phyloP scores from a whole-genome alignment of 2,888 invertebrate genomes.

The Ceramica pisi region DNA sequence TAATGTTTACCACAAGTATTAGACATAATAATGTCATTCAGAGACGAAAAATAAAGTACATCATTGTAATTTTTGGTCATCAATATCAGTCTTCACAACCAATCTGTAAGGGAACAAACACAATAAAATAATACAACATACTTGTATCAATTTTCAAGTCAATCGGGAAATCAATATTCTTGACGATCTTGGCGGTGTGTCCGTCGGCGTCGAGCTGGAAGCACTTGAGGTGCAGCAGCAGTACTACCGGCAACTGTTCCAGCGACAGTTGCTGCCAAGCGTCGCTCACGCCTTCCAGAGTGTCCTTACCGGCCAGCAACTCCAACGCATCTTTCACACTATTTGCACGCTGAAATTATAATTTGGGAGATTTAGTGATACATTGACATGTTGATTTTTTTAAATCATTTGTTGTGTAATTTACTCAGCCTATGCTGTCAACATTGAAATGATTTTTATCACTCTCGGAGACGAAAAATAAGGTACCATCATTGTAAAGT shows the following conservation, averaged over 20 bases:
- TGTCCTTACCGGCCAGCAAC: constrained; percentile 95
- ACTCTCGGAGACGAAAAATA: constrained; percentile 79
- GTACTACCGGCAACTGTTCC: constrained; percentile 96
- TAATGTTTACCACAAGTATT: constrained; percentile 76
- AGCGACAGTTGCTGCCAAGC: constrained; percentile 97
- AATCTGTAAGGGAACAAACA: neutral
- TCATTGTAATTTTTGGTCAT: constrained; percentile 74
- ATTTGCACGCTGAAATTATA: constrained; percentile 92
- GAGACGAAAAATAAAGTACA: constrained; percentile 89
- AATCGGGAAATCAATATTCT: constrained; percentile 97
- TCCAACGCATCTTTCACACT: constrained; percentile 97
- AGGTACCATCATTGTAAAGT: constrained; percentile 71
- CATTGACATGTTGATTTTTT: neutral
- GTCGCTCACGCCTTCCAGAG: constrained; percentile 96
- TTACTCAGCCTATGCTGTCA: constrained; percentile 72
- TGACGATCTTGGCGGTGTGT: constrained; percentile 97
- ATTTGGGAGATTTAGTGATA: neutral
- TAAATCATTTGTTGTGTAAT: neutral
- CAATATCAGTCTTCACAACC: neutral
- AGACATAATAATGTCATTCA: constrained; percentile 71
- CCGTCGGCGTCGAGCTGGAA: constrained; percentile 97
- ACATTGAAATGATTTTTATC: constrained; percentile 66
- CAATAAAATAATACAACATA: constrained; percentile 77
- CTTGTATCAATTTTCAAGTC: constrained; percentile 97
- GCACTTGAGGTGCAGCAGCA: constrained; percentile 98